Percentiles rank a stretch among this genome's conserved stretches.
phyloP scores from a whole-genome alignment of 1,140 invertebrate species.

The Habropoda laboriosa region DNA sequence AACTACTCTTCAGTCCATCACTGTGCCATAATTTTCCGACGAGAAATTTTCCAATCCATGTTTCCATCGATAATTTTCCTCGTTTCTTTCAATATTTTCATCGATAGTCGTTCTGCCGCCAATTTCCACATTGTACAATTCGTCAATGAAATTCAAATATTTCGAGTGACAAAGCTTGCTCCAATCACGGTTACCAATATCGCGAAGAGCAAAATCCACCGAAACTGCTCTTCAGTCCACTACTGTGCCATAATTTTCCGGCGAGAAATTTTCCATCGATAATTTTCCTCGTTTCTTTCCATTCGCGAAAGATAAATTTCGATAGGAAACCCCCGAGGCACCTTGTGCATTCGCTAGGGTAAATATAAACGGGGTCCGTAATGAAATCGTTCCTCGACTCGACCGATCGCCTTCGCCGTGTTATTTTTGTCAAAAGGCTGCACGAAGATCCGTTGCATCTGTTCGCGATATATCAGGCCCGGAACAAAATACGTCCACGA shows the following conservation, averaged over 20 bases:
- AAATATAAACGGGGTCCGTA: conserved; percentile 34
- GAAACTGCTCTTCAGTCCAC: too few species aligned
- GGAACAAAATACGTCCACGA: conserved; percentile 57
- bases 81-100: neutral
- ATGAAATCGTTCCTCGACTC: conserved; percentile 34
- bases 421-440: conserved; percentile 58
- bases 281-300: neutral
- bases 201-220: too few species aligned
- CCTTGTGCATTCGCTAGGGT: neutral
- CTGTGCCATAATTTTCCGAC: too few species aligned
- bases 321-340: neutral
- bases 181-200: too few species aligned
- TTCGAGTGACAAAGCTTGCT: too few species aligned
- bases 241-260: too few species aligned
- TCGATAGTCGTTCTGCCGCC: too few species aligned
- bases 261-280: too few species aligned
- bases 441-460: conserved; percentile 47
- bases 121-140: too few species aligned
- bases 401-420: conserved; percentile 9
- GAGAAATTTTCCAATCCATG: too few species aligned
- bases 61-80: neutral
- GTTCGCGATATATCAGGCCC: conserved; percentile 63
- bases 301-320: neutral
- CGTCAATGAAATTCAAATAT: too few species aligned
- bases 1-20: too few species aligned